Conservation (phyloP, 2,113 vertebrate genomes). For the Corythoichthys intestinalis region DNA sequence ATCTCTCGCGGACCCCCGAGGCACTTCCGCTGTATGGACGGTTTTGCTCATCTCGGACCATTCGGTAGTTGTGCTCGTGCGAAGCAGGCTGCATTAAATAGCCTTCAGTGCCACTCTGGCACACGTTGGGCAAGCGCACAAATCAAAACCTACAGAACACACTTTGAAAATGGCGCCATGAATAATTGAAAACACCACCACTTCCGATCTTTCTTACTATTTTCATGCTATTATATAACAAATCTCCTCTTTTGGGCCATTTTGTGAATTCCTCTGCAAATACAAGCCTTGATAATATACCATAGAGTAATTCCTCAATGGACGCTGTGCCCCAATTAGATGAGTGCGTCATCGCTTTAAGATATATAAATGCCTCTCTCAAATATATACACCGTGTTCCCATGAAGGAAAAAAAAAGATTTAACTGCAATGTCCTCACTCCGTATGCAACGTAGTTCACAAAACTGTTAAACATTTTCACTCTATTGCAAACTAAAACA, state of each 20-base stretch:
- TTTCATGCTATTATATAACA: conserved; percentile 53
- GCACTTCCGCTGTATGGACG: conserved; percentile 50
- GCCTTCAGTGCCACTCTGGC: background rate
- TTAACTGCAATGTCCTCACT: background rate
- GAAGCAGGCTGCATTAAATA: conserved; percentile 29
- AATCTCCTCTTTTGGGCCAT: conserved; percentile 38
- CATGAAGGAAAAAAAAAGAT: background rate
- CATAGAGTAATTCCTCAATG: background rate
- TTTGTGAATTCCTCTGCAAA: conserved; percentile 32
- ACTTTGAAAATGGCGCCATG: conserved; percentile 16
- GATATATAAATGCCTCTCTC: background rate
- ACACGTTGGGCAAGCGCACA: background rate
- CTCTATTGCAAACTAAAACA: background rate
- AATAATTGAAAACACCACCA: conserved; percentile 29
- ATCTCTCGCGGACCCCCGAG: conserved; percentile 43
- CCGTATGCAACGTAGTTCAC: too few species aligned
- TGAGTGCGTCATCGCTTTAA: background rate
- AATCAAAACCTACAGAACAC: conserved; percentile 12
- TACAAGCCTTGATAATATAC: background rate
- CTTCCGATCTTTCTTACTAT: conserved; percentile 26
- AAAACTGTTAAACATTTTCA: background rate
- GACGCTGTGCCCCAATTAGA: background rate
- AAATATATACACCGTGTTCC: background rate
- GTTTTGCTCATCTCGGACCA: conserved; percentile 45
- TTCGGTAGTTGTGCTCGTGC: conserved; percentile 14